Evolutionary conservation across 2,888 invertebrate species (phyloP), one percentile per base, ranked within the genome.

Genomic region (Octodonta nipae): DNA sequence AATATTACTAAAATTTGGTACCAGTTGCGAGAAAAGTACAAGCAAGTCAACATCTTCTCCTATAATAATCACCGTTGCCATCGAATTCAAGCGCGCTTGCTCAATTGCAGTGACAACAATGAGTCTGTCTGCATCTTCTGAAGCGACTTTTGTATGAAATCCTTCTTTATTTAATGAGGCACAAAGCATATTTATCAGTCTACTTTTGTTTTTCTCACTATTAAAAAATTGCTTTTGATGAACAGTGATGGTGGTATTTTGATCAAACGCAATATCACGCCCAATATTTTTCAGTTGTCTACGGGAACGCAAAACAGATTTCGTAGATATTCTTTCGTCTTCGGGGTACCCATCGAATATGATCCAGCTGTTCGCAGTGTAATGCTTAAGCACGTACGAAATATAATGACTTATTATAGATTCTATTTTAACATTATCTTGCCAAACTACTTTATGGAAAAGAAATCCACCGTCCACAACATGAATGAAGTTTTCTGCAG

Each of bases 361-460:
- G 4, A 28, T 11, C 10, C 5, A 12, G 4, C 10, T 28, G 15
- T 28, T 28, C 4, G 13, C n/a, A 12, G 5, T 5, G 13, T 7
- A 12, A 7, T 28, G 28, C 15, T 13, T 5, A 12, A 12, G 10
- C 27, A 13, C 20, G n/a, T 20, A 20, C 20, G 20, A 20, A 20
- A 7, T n/a, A n/a, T 20, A 20, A 20, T 20, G 6, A 20, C n/a
- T n/a, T 6, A 20, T 20, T 7, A 20, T 20, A 7, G 6, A 6
- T 20, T 20, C 7, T n/a, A 26, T 17, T 15, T 33, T 31, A 30
- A 34, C 38, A 5, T 37, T 22, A 29, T 15, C 31, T n/a, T 26
- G 20, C 38, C 41, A 41, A 30, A 39, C 37, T 13, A 41, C 39
- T 7, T 29, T 32, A 32, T 41, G 38, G 20, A 41, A n/a, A n/a